Percentiles rank a stretch among this genome's conserved stretches.
These are phyloP conservation scores for Neodiprion virginianus DNA, from an alignment of 1,140 invertebrate species.

Conservation along the genomic window DNA sequence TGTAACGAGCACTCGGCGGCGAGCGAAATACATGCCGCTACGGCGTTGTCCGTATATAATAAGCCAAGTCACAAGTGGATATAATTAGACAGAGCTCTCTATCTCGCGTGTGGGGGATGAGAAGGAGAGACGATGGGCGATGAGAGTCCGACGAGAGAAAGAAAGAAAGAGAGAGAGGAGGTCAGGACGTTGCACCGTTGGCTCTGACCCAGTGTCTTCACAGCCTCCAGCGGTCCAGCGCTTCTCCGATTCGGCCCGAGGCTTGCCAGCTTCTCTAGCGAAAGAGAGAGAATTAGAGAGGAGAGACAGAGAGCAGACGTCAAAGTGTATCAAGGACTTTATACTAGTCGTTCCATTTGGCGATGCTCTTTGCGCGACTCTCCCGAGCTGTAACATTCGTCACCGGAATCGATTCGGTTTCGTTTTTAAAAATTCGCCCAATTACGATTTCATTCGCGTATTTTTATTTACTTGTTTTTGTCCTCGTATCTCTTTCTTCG, in stretches of 20 bases:
- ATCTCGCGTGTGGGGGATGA: background rate
- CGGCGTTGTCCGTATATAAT: too few relatives aligned
- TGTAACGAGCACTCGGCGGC: conserved; percentile 41
- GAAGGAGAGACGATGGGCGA: conserved; percentile 9
- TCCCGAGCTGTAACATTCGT: too few relatives aligned
- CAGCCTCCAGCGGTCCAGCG: conserved; percentile 11
- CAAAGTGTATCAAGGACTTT: background rate
- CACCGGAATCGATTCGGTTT: too few relatives aligned
- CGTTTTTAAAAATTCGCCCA: too few relatives aligned
- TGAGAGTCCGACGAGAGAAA: conserved; percentile 23
- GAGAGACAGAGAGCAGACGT: too few relatives aligned
- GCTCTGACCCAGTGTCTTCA: conserved; percentile 48
- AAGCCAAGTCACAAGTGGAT: conserved; percentile 36
- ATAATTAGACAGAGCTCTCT: conserved; percentile 40
- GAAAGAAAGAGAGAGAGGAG: conserved; percentile 25
- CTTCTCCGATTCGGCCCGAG: conserved; percentile 3
- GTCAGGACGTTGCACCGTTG: conserved; percentile 50
- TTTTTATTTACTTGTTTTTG: too few relatives aligned
- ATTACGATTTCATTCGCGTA: too few relatives aligned
- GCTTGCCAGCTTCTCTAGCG: too few relatives aligned
- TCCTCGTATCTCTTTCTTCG: too few relatives aligned
- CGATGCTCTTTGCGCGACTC: too few relatives aligned
- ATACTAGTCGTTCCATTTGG: too few relatives aligned
- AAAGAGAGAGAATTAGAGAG: background rate
- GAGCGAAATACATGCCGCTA: conserved; percentile 39